These are phyloP conservation scores for Ormyrus nitidulus DNA, from an alignment of 2,888 invertebrate genomes.

Conservation along the genomic window DNA sequence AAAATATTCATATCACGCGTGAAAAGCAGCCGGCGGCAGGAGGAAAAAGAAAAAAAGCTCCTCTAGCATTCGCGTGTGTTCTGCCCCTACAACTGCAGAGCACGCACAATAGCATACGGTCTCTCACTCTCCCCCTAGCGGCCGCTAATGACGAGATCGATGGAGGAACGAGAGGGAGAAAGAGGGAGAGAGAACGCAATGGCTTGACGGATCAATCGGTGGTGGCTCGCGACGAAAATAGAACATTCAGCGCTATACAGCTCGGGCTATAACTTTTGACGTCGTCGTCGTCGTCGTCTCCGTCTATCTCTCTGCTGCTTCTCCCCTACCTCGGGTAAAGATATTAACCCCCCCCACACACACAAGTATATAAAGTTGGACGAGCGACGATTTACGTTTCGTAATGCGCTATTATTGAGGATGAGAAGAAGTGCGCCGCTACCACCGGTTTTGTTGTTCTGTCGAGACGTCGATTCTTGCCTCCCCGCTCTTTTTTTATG, in stretches of 20 bases:
- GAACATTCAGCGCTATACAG: neutral
- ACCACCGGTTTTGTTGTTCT: neutral
- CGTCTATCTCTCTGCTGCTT: neutral
- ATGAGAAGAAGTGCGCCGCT: neutral
- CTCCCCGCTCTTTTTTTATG: neutral
- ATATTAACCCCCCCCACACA: conserved; percentile 25
- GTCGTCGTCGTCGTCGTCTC: neutral
- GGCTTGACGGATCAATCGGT: conserved; percentile 39
- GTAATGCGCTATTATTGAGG: conserved; percentile 32
- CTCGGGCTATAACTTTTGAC: conserved; percentile 32
- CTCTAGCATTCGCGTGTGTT: conserved; percentile 7
- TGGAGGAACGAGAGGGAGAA: neutral
- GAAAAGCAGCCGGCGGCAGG: too few relatives aligned
- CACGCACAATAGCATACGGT: neutral
- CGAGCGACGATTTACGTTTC: conserved; percentile 31
- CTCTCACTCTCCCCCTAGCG: conserved; percentile 41
- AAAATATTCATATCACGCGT: too few relatives aligned
- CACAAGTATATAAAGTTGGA: conserved; percentile 12
- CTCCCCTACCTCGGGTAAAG: neutral
- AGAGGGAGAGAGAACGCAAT: neutral
- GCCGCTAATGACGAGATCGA: conserved; percentile 57
- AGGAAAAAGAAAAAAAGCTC: neutral
- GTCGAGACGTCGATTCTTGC: neutral
- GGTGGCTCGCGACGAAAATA: conserved; percentile 25
- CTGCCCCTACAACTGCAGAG: neutral